phyloP scores from a whole-genome alignment of 2,888 invertebrate genomes.

The Lamproptera curius region DNA sequence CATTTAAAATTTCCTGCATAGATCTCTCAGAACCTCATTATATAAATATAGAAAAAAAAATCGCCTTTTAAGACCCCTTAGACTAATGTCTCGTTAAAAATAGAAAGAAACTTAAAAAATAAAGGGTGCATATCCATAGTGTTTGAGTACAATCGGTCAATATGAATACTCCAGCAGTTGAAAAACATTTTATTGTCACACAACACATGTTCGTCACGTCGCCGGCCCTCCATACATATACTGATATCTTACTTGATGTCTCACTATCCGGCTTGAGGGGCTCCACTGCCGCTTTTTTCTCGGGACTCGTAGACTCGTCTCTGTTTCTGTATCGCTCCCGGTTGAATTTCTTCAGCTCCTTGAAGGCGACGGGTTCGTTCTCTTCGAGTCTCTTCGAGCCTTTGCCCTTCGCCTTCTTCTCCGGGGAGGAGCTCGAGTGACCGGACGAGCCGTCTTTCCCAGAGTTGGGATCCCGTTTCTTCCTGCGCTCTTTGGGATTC shows the following conservation, averaged over 20 bases:
- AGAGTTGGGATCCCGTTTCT: conserved; percentile 29
- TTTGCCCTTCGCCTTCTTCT: conserved; percentile 31
- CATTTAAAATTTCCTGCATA: too few species aligned
- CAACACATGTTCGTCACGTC: conserved; percentile 41
- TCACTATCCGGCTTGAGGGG: conserved; percentile 30
- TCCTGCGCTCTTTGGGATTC: conserved; percentile 30
- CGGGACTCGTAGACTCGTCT: conserved; percentile 79
- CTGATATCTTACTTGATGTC: conserved; percentile 72
- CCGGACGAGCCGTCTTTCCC: conserved; percentile 29
- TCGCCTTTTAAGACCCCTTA: too few species aligned
- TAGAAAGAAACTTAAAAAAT: too few species aligned
- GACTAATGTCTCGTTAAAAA: too few species aligned
- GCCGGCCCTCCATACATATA: conserved; percentile 40
- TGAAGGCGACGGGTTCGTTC: conserved; percentile 62
- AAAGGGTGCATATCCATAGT: too few species aligned
- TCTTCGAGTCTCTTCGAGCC: conserved; percentile 31
- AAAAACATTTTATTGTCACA: conserved; percentile 63
- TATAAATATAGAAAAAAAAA: too few species aligned
- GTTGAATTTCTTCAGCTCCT: conserved; percentile 76
- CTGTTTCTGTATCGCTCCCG: conserved; percentile 82
- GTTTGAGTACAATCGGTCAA: conserved; percentile 49
- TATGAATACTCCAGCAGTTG: conserved; percentile 69
- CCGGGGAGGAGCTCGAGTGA: conserved; percentile 26
- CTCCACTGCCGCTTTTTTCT: conserved; percentile 34
- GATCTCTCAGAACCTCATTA: too few species aligned